Base-by-base conservation (phyloP, 2,797 vertebrate species). In the Chaetophractus vellerosus region DNA sequence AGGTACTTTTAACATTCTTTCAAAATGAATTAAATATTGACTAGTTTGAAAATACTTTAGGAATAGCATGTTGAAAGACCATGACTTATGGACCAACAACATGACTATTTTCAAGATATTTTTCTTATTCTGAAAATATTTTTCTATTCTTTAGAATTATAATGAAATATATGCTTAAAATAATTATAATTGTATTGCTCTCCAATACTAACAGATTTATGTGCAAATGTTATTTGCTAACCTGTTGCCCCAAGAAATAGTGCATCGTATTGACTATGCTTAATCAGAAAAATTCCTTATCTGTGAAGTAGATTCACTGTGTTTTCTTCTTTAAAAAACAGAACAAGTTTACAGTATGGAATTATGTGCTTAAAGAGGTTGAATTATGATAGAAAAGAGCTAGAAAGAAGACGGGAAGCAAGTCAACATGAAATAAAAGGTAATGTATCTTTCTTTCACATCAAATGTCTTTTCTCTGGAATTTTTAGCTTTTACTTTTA, bases 351-450 rank as follows among this genome's bases (percentile, higher is more conserved):
- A 98, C 99, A 99, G 88, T 99, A 99, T 68, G 99, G 99, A 86
- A 99, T 99, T 98, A 99, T 99, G 99, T 99, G 99, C 98, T 99
- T 99, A 98, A 99, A 99, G 98, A 99, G 99, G 98, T 98, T 99
- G 96, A 99, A 99, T 98, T 99, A 99, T 79, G 99, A 99, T 98
- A 99, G 99, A 98, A 99, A 99, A 98, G 99, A 99, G 94, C 98
- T 99, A 98, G 99, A 99, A 98, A 99, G 99, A 98, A 98, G 99
- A 97, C 98, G 99, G 97, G 99, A 99, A 98, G 98, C 98, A 95
- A 99, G 99, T 96, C 99, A 99, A 97, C 99, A 99, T 93, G 99
- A 99, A 98, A 99, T 99, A 98, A 99, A 99, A 99, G 99, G 99
- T 99, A 98, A 97, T 75, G 41, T 28, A 28, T 87, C 69, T 69